Percentiles rank a stretch among this genome's conserved stretches.
These are phyloP conservation scores for Caenorhabditis imperialis DNA, from an alignment of 2,888 invertebrate genomes.

Conservation along the genomic window DNA sequence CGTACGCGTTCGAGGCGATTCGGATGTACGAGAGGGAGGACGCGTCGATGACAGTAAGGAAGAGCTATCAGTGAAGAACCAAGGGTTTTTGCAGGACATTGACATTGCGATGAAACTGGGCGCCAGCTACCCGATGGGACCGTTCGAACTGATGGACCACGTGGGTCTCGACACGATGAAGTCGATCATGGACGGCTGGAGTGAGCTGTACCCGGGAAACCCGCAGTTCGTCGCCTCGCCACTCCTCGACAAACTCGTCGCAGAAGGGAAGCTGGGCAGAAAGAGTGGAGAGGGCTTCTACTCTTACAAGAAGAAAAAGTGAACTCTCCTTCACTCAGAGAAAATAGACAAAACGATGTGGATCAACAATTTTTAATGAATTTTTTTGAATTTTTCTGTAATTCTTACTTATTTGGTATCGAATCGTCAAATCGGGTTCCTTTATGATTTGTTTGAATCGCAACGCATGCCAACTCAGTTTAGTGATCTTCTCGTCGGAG, in stretches of 20 bases:
- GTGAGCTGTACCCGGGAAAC: slow-evolving; percentile 84
- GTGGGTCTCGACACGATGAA: slow-evolving; percentile 86
- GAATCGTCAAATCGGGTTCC: no score
- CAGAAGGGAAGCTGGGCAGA: slow-evolving; percentile 86
- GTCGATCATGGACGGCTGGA: slow-evolving; percentile 87
- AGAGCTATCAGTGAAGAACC: not conserved
- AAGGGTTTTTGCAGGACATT: slow-evolving; percentile 85
- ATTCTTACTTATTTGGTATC: no score
- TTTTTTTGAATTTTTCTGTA: not conserved
- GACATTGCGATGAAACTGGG: slow-evolving; percentile 92
- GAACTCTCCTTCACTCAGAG: no score
- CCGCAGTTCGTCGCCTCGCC: slow-evolving; percentile 83
- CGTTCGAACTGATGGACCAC: slow-evolving; percentile 88
- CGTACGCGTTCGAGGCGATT: slow-evolving; percentile 87
- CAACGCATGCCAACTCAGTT: no score
- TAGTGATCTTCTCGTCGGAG: no score
- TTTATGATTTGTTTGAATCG: no score
- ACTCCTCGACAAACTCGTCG: slow-evolving; percentile 84
- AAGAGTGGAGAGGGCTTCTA: slow-evolving; percentile 90
- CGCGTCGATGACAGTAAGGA: slow-evolving; percentile 59
- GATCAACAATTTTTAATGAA: not conserved
- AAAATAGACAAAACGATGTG: slow-evolving; percentile 8
- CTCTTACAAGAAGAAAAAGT: slow-evolving; percentile 80
- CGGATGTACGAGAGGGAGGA: slow-evolving; percentile 82
- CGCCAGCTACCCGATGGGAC: slow-evolving; percentile 91